Percentiles rank a stretch among this genome's conserved stretches.
These are phyloP conservation scores for Tragelaphus strepsiceros DNA, from an alignment of 2,113 vertebrate species.

Conservation along the genomic window DNA sequence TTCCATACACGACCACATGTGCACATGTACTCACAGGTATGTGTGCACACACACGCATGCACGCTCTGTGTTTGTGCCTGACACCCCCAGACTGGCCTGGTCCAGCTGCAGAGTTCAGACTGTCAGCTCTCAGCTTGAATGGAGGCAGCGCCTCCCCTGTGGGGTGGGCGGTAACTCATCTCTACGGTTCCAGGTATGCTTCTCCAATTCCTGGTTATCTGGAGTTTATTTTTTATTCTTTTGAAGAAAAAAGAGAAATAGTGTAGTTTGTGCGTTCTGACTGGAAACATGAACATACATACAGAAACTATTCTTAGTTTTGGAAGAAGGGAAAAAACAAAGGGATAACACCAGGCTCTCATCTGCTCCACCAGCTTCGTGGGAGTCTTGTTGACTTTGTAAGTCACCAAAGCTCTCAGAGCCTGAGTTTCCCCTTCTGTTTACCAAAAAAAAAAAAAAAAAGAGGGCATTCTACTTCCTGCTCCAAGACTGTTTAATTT, in stretches of 20 bases:
- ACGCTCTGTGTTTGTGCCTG: neutral
- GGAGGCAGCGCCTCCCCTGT: neutral
- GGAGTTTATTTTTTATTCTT: neutral
- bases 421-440: neutral
- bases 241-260: no score
- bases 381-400: rapidly evolving
- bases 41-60: neutral
- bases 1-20: rapidly evolving
- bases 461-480: neutral
- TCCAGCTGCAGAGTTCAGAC: neutral
- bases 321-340: neutral
- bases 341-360: rapidly evolving
- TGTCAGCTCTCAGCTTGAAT: neutral
- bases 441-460: neutral
- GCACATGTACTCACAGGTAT: neutral
- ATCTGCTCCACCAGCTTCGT: neutral
- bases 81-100: rapidly evolving
- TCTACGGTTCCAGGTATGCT: rapidly evolving
- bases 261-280: neutral
- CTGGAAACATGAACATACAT: neutral
- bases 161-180: neutral
- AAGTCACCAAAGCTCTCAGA: neutral
- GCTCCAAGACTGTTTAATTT: neutral
- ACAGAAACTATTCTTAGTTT: neutral
- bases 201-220: no score